Evolutionary conservation across 2,113 vertebrate genomes (phyloP).

Genomic region (Chloroceryle aenea): DNA sequence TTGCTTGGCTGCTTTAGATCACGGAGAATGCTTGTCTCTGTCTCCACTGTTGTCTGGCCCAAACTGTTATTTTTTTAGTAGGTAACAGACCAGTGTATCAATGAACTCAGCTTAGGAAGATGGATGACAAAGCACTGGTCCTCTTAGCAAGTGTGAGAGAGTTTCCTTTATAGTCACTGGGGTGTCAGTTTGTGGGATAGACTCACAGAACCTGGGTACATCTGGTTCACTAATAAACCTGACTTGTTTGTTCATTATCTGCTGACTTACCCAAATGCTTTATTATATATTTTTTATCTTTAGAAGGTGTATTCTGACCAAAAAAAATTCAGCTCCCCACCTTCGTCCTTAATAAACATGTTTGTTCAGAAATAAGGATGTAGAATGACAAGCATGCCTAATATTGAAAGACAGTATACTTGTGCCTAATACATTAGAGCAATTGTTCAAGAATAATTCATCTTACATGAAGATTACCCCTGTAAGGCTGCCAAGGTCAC

Average conservation of each 20-base stretch:
- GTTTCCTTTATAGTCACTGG: background rate
- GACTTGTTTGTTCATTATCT: background rate
- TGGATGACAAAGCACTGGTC: background rate
- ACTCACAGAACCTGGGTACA: background rate
- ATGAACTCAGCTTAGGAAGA: background rate
- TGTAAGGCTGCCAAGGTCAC: slow-evolving; percentile 66
- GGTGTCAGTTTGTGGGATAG: background rate
- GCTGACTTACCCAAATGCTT: background rate
- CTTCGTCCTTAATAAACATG: slow-evolving; percentile 53
- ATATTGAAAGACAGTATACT: slow-evolving; percentile 67
- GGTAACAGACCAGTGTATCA: background rate
- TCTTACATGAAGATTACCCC: slow-evolving; percentile 66
- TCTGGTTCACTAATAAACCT: background rate
- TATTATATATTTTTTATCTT: too few species aligned
- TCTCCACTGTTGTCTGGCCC: background rate
- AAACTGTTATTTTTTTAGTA: background rate
- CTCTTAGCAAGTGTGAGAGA: background rate
- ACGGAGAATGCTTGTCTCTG: background rate
- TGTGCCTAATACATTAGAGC: slow-evolving; percentile 65
- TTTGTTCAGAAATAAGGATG: slow-evolving; percentile 53
- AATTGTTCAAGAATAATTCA: slow-evolving; percentile 73
- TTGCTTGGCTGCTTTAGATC: background rate
- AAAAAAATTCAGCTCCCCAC: too few species aligned
- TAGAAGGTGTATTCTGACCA: background rate
- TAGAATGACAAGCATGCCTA: slow-evolving; percentile 69